These are phyloP conservation scores for Leiothrix lutea DNA, from an alignment of 2,113 vertebrate genomes.

Conservation along the genomic window DNA sequence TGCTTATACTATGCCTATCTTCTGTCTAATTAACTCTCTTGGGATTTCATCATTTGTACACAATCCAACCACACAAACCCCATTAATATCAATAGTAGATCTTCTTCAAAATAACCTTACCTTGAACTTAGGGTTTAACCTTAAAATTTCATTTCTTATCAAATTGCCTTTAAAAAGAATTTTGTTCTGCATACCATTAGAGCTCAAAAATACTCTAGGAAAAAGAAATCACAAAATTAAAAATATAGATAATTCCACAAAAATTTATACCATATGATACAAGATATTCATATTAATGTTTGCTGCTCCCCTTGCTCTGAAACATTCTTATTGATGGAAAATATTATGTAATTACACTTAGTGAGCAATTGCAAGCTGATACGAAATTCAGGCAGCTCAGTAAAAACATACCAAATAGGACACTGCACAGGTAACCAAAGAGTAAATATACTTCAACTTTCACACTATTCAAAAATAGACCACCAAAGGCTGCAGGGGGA, in stretches of 20 bases:
- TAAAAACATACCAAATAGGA: background rate
- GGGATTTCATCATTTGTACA: conserved; percentile 29
- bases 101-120: conserved; percentile 19
- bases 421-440: background rate
- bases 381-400: background rate
- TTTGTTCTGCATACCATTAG: background rate
- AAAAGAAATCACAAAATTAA: background rate
- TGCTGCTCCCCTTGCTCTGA: background rate
- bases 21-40: conserved; percentile 32
- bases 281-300: background rate
- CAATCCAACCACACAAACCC: background rate
- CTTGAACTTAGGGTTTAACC: background rate
- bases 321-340: background rate
- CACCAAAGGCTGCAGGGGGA: background rate
- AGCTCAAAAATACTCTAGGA: background rate
- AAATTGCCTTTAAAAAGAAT: background rate
- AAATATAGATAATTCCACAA: background rate
- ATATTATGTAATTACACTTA: background rate
- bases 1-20: background rate
- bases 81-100: background rate
- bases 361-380: background rate
- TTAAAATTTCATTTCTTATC: background rate
- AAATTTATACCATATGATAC: background rate
- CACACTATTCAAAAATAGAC: background rate
- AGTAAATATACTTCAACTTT: background rate